Base-by-base conservation (phyloP, 2,797 vertebrate genomes). In the Lagocephalus sceleratus region DNA sequence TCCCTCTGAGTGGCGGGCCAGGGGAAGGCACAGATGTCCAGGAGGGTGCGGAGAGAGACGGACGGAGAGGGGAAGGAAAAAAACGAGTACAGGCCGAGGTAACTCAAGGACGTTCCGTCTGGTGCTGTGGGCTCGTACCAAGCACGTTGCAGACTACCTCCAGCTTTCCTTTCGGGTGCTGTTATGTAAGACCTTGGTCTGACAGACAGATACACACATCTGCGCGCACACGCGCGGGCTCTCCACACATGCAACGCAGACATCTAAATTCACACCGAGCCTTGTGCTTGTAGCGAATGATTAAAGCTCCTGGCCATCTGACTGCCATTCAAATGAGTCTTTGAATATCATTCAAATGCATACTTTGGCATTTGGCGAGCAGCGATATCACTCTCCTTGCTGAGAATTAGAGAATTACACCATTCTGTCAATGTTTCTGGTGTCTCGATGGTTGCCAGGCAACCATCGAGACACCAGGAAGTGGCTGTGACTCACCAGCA, bases 51-150 rank as follows among this genome's bases (percentile, higher is more conserved):
- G 47, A 43, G 21, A 10, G 20, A 55, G 50, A 16, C 14, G 17
- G 47, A 39, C 41, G 47, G 54, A 40, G 58, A 63, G n/a, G 17
- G 51, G 46, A 47, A 59, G 51, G 38, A 44, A 55, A 29, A 63
- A 54, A 62, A 71, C 60, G 74, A 69, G 77, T 63, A 68, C 40
- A 54, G 60, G 61, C 63, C 51, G 82, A 88, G 84, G 87, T 88
- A 86, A 88, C 71, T 82, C 83, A 88, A 89, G 88, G 89, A 90
- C 88, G 88, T 78, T 68, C 69, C 63, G 76, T 73, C 74, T 83
- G 85, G 79, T 76, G 82, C 75, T 82, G 79, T 76, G 71, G 82
- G 78, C 73, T 81, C 83, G 80, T 84, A 71, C 69, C 57, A 73
- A 84, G 82, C 83, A 83, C 79, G 83, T 85, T 86, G 87, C 85